Evolutionary conservation across 2,888 invertebrate genomes (phyloP), one percentile per base, ranked within the genome.

Genomic region (Callinectes sapidus): DNA sequence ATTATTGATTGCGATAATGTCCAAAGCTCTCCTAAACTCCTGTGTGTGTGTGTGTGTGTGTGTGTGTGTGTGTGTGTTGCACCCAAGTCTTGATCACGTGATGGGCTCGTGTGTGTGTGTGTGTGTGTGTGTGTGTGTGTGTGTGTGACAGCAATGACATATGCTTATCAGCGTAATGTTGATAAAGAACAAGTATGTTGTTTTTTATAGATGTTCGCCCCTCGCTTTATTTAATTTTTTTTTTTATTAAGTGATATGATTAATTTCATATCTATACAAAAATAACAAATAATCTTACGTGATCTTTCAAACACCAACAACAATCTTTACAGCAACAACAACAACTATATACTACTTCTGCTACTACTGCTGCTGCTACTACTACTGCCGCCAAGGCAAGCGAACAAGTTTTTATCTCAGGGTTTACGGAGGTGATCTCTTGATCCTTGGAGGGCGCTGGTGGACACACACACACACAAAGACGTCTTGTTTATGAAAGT

Each of bases 21-120:
- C n/a, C 28, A 10, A 71, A 71, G 71, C 28, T 71, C 8, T 10
- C 23, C 66, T 28, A 2, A 35, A 28, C n/a, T 13, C 23, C 28
- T 54, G 87, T 54, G 88, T 18, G 32, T 32, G 61, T 13, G 32
- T 13, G 89, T 61, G 89, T 89, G 89, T 89, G 89, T 89, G 89
- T 66, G 89, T 89, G 89, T 89, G 89, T 89, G 61, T 32, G 61
- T 89, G 61, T 89, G 35, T 32, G 61, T 35, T 61, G 16, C 18
- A 61, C 61, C 10, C 39, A 39, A 48, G 87, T 42, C 48, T n/a
- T 87, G 87, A 23, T 23, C 23, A n/a, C 48, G 42, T 39, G 18
- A 23, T 81, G 81, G 14, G 32, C 1, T 23, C 23, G 35, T 81
- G 81, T 81, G 81, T 87, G 87, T 87, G 54, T 87, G 61, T 32